These are phyloP conservation scores for Epiblema foenella DNA, from an alignment of 2,888 invertebrate species.

Conservation along the genomic window DNA sequence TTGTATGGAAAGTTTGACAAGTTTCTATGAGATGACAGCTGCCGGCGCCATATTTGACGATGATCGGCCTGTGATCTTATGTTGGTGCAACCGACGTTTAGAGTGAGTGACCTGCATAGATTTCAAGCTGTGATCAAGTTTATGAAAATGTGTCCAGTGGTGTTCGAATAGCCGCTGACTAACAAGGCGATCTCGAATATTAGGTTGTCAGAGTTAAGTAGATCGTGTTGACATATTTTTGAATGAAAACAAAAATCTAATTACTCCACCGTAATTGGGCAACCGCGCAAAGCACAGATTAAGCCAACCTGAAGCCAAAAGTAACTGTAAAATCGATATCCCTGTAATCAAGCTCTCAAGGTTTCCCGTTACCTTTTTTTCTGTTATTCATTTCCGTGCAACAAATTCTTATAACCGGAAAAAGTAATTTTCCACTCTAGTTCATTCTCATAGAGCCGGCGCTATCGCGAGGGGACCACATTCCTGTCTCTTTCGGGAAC, in stretches of 20 bases:
- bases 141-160: too few species aligned
- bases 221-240: too few species aligned
- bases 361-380: constrained; percentile 8
- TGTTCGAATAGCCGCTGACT: too few species aligned
- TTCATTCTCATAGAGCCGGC: constrained; percentile 16
- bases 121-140: too few species aligned
- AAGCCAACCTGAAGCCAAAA: background rate
- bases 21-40: too few species aligned
- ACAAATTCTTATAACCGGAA: constrained; percentile 26
- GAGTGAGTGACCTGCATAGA: too few species aligned
- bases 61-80: too few species aligned
- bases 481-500: constrained; percentile 18
- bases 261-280: background rate
- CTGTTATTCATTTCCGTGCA: constrained; percentile 20
- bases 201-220: too few species aligned
- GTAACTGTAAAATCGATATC: constrained; percentile 2
- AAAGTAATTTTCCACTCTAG: constrained; percentile 34
- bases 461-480: constrained; percentile 12
- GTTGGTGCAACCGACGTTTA: too few species aligned
- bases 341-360: background rate
- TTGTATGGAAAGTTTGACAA: too few species aligned
- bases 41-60: too few species aligned
- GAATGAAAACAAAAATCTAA: background rate
- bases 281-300: background rate
- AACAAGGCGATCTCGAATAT: too few species aligned